A percentile compares a stretch with the other conserved stretches of the same genome.
These are phyloP conservation scores for Pao palembangensis DNA, from an alignment of 2,113 vertebrate genomes.

Conservation along the genomic window DNA sequence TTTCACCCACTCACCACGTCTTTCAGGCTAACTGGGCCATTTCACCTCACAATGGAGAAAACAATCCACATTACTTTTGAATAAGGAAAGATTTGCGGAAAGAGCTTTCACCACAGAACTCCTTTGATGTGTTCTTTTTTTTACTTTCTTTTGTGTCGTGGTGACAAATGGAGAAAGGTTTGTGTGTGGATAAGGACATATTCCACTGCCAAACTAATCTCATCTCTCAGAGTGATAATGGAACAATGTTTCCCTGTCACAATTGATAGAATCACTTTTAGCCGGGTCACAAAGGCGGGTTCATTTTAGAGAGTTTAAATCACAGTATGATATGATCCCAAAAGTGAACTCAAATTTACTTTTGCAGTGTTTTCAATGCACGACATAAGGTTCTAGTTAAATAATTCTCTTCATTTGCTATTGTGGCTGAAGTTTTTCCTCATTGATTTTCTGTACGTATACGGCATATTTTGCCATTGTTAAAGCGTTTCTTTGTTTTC, in stretches of 20 bases:
- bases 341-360: conserved; percentile 3
- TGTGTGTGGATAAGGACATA: conserved; percentile 22
- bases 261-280: conserved; percentile 41
- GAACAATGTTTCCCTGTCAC: conserved; percentile 26
- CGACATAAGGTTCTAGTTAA: too few relatives aligned
- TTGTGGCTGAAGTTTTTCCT: neutral
- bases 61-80: neutral
- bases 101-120: conserved; percentile 12
- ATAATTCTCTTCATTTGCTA: neutral
- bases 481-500: neutral
- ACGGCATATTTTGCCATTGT: neutral
- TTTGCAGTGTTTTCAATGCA: too few relatives aligned
- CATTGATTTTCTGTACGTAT: neutral
- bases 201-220: conserved; percentile 39
- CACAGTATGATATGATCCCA: conserved; percentile 35
- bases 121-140: conserved; percentile 6
- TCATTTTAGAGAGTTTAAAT: conserved; percentile 37
- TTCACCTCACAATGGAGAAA: conserved; percentile 1
- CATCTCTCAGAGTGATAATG: conserved; percentile 33
- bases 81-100: conserved; percentile 2
- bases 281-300: conserved; percentile 24
- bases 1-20: too few relatives aligned
- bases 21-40: neutral
- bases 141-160: conserved; percentile 12
- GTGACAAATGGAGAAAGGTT: conserved; percentile 33